Percentiles rank a stretch among this genome's conserved stretches.
Evolutionary conservation across 2,888 invertebrate genomes (phyloP).

Genomic region (Phyllotreta cruciferae): DNA sequence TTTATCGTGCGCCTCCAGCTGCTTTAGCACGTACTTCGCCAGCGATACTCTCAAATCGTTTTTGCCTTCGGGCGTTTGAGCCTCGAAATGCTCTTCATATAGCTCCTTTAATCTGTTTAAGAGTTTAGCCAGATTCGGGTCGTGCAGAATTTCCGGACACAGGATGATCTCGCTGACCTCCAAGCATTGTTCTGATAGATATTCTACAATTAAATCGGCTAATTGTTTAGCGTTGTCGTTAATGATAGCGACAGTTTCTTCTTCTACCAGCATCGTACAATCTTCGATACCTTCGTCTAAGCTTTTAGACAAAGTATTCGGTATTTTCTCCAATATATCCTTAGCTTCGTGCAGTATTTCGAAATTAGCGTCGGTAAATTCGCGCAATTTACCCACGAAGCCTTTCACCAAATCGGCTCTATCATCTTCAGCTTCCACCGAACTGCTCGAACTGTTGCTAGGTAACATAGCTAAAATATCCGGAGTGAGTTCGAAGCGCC

Average conservation of each 20-base stretch:
- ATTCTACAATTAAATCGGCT: slow-evolving; percentile 49
- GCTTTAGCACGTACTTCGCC: slow-evolving; percentile 44
- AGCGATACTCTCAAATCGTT: slow-evolving; percentile 48
- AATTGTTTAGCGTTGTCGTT: slow-evolving; percentile 28
- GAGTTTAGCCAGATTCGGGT: slow-evolving; percentile 50
- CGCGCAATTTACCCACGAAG: slow-evolving; percentile 24
- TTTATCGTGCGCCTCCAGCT: slow-evolving; percentile 46
- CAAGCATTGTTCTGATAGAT: slow-evolving; percentile 52
- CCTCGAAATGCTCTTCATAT: slow-evolving; percentile 48
- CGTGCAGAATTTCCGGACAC: slow-evolving; percentile 54
- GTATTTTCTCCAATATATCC: slow-evolving; percentile 12
- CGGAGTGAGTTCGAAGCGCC: slow-evolving; percentile 40
- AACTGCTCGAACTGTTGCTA: slow-evolving; percentile 28
- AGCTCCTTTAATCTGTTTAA: slow-evolving; percentile 44
- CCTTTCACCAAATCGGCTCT: slow-evolving; percentile 20
- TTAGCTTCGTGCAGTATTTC: slow-evolving; percentile 24
- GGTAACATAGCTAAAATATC: slow-evolving; percentile 34
- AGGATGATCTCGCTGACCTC: slow-evolving; percentile 53
- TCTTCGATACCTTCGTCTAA: slow-evolving; percentile 49
- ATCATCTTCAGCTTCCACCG: slow-evolving; percentile 7
- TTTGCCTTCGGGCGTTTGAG: slow-evolving; percentile 49
- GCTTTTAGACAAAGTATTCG: slow-evolving; percentile 7
- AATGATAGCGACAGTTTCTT: neutral
- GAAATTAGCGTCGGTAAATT: slow-evolving; percentile 20
- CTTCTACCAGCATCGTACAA: slow-evolving; percentile 31